A percentile compares a stretch with the other conserved stretches of the same genome.
Conservation (phyloP, 2,113 vertebrate genomes). For the Mus pahari region DNA sequence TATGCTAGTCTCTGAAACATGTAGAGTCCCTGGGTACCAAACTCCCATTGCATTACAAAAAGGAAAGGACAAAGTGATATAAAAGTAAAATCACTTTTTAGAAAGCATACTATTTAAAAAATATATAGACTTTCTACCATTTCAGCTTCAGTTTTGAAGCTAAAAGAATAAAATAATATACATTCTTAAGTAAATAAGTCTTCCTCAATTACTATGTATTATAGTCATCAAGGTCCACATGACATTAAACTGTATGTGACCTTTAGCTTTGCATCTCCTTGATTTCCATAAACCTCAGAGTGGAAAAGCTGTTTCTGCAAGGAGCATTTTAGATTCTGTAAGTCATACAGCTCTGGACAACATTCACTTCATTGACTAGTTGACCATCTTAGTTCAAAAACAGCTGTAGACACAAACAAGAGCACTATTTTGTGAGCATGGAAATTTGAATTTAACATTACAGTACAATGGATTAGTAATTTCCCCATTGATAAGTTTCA, state of each 20-base stretch:
- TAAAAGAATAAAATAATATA: conserved; percentile 25
- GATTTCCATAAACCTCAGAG: neutral
- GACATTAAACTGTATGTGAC: neutral
- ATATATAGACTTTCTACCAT: conserved; percentile 1
- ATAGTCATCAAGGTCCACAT: neutral
- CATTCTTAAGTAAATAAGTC: neutral
- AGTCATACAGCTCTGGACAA: neutral
- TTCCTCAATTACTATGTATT: neutral
- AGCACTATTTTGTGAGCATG: neutral
- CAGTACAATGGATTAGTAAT: neutral
- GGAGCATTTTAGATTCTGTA: neutral
- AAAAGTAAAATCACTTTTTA: neutral
- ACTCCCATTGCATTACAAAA: neutral
- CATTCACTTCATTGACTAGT: neutral
- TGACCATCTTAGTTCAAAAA: neutral
- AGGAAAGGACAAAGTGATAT: neutral
- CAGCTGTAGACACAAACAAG: neutral
- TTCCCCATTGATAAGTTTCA: neutral
- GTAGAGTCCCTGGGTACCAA: neutral
- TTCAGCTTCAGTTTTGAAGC: conserved; percentile 27
- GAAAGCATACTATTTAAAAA: neutral
- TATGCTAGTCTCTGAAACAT: conserved; percentile 25
- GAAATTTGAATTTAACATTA: neutral
- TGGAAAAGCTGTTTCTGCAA: neutral
- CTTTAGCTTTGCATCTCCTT: neutral